These are phyloP conservation scores for Megalurothrips usitatus DNA, from an alignment of 2,888 invertebrate genomes.

Conservation along the genomic window DNA sequence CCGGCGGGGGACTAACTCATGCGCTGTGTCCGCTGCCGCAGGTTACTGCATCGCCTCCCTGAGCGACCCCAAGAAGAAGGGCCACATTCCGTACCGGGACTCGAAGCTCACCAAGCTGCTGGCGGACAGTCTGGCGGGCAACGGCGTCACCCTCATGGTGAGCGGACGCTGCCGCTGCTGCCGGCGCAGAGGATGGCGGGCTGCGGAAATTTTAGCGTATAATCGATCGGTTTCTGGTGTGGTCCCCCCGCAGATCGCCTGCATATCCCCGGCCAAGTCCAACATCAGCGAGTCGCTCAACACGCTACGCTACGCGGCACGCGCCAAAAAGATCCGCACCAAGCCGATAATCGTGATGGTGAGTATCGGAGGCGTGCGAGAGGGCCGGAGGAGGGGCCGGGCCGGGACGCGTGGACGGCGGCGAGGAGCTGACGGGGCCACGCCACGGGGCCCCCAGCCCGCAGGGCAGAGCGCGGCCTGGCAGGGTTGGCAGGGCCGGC, in stretches of 20 bases:
- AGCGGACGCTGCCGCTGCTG: conserved; percentile 38
- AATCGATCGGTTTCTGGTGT: conserved; percentile 19
- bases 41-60: conserved; percentile 92
- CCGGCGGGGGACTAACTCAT: conserved; percentile 8
- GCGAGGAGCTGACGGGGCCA: not conserved
- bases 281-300: conserved; percentile 85
- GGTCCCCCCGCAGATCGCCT: conserved; percentile 80
- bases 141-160: conserved; percentile 92
- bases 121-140: conserved; percentile 89
- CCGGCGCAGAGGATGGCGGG: not conserved
- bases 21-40: conserved; percentile 45
- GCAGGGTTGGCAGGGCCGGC: no score
- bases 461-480: no score
- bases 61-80: conserved; percentile 68
- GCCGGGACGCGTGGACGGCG: not conserved
- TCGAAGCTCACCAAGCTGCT: conserved; percentile 89
- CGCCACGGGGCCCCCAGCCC: no score
- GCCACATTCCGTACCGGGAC: conserved; percentile 91
- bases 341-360: conserved; percentile 93
- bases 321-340: conserved; percentile 87
- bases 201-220: not conserved
- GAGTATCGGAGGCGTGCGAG: no score
- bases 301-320: conserved; percentile 84
- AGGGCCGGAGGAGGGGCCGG: no score
- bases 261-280: conserved; percentile 83